Evolutionary conservation across 2,113 vertebrate species (phyloP), one percentile per base, ranked within the genome.

Genomic region (Mesembrinibis cayennensis): DNA sequence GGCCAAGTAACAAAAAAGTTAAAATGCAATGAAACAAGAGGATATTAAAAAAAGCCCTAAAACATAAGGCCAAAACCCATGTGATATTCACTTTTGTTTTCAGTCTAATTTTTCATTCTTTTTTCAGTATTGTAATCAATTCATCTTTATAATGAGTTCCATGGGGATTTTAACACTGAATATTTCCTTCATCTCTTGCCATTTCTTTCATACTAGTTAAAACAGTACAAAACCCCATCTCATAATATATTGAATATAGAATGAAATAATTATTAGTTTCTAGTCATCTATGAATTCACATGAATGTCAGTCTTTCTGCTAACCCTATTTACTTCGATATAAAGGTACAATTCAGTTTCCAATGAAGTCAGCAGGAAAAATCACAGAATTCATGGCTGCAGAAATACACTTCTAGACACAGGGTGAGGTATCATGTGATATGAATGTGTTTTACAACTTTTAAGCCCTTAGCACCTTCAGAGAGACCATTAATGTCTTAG

Each of bases 91-190:
- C 5, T 82, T 92, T 79, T 90, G 34, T 69, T 93, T 95, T 93
- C 56, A 65, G 62, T 45, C 27, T 72, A 72, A 82, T 76, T 96
- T 95, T 93, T 93, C n/a, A 55, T 82, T 81, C 15, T 62, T 87
- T 89, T 89, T 95, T 82, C 47, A 53, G 44, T 82, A 45, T 65
- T 44, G 21, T 79, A 87, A 93, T 90, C 19, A 80, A 45, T 90
- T 94, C 38, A 50, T 86, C 70, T 92, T 90, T 86, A 67, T 92
- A 97, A 97, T 86, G 82, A 94, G 79, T 45, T 93, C 88, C 67
- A 2, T 14, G n/a, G 84, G 40, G 76, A 86, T 77, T 94, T 96
- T 90, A 89, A 38, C 22, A 71, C 58, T 27, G 59, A 83, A 21
- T 92, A 45, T 83, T 89, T 93, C 65, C 67, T 23, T 78, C 49